Percentiles rank a stretch among this genome's conserved stretches.
Conservation (phyloP, 2,797 vertebrate genomes). For the Pempheris klunzingeri region DNA sequence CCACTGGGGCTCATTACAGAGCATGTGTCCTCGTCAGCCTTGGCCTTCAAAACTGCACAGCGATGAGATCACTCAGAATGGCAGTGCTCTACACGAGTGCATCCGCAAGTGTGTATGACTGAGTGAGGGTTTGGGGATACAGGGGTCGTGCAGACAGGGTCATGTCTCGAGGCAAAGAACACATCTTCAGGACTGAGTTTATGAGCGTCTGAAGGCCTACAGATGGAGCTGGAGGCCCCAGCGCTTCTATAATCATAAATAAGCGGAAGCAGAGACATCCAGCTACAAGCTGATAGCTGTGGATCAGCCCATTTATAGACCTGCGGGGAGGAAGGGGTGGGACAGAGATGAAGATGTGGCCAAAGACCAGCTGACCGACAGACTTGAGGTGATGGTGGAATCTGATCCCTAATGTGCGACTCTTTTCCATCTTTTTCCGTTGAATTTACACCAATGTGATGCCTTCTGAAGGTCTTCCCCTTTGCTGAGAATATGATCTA, state of each 20-base stretch:
- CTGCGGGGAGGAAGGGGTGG: conserved; percentile 4
- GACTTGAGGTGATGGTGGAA: background rate
- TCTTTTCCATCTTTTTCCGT: background rate
- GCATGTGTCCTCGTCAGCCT: conserved; percentile 25
- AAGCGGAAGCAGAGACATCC: conserved; percentile 36
- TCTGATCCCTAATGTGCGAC: background rate
- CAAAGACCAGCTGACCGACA: conserved; percentile 23
- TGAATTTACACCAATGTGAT: background rate
- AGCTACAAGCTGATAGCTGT: conserved; percentile 30
- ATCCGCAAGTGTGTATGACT: background rate
- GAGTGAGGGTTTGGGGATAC: conserved; percentile 3
- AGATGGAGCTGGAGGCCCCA: conserved; percentile 40
- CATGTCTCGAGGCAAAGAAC: conserved; percentile 21
- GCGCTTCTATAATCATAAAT: conserved; percentile 61
- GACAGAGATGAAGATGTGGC: conserved; percentile 5
- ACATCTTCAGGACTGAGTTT: conserved; percentile 43
- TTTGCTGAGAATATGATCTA: background rate
- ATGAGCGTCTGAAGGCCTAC: conserved; percentile 38
- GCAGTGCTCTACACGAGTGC: conserved; percentile 14
- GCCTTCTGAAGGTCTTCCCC: background rate
- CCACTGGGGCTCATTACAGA: conserved; percentile 37
- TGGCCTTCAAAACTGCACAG: conserved; percentile 12
- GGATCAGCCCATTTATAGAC: conserved; percentile 28
- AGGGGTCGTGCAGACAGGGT: conserved; percentile 2
- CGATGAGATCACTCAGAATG: conserved; percentile 53